These are phyloP conservation scores for Catharus ustulatus DNA, from an alignment of 2,797 vertebrate genomes.

Conservation along the genomic window DNA sequence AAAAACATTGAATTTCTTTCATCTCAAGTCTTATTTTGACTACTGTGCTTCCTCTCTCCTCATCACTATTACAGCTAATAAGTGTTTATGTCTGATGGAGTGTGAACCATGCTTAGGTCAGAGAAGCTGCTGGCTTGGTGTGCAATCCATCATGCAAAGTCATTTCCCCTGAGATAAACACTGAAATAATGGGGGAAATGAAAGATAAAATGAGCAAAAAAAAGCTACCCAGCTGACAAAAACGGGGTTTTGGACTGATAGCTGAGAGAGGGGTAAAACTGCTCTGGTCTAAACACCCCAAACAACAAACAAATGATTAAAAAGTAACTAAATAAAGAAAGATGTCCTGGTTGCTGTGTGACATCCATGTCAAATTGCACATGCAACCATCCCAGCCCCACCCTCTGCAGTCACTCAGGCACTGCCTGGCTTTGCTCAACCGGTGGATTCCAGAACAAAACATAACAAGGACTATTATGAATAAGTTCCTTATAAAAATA, in stretches of 20 bases:
- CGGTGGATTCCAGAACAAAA: slow-evolving; percentile 21
- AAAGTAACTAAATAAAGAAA: background rate
- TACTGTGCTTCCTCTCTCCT: background rate
- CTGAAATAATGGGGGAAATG: background rate
- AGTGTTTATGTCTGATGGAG: background rate
- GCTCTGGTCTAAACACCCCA: background rate
- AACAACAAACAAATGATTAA: background rate
- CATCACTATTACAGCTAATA: background rate
- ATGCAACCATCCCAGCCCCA: background rate
- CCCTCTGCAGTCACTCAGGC: slow-evolving; percentile 8
- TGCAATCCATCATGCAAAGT: background rate
- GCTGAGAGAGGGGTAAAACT: background rate
- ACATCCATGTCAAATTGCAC: background rate
- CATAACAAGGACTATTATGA: background rate
- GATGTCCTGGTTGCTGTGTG: background rate
- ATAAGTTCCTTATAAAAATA: background rate
- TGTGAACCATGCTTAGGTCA: background rate
- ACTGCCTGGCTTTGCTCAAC: background rate
- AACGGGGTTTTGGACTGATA: accelerated
- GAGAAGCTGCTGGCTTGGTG: background rate
- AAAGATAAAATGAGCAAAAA: background rate
- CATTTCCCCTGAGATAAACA: background rate
- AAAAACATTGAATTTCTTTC: background rate
- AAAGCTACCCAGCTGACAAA: background rate
- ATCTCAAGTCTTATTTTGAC: background rate